These are phyloP conservation scores for Sturmia bella DNA, from an alignment of 2,888 invertebrate genomes.

Conservation along the genomic window DNA sequence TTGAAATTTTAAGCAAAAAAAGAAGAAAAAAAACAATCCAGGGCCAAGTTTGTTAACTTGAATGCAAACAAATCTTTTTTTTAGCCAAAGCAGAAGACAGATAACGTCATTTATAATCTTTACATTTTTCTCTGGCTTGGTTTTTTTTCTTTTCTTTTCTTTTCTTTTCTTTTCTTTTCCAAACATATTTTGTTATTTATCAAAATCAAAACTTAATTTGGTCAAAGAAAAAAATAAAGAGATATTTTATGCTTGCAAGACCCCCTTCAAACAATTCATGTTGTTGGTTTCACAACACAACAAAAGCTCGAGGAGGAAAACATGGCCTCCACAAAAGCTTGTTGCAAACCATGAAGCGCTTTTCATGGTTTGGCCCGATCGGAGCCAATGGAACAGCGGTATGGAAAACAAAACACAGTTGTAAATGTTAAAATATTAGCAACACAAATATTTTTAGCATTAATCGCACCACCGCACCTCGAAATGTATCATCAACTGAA, in stretches of 20 bases:
- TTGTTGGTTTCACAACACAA: conserved; percentile 8
- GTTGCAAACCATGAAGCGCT: conserved; percentile 28
- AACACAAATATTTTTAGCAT: conserved; percentile 56
- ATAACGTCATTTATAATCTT: conserved; percentile 55
- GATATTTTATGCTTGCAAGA: neutral
- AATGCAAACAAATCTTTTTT: conserved; percentile 14
- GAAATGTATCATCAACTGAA: conserved; percentile 67
- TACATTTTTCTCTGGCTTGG: neutral
- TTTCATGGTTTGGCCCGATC: neutral
- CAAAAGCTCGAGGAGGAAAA: conserved; percentile 30
- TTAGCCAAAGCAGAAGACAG: conserved; percentile 23
- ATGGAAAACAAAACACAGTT: conserved; percentile 61
- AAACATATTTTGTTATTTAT: conserved; percentile 43
- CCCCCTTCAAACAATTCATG: conserved; percentile 40
- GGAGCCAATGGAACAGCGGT: conserved; percentile 26
- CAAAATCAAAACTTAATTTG: conserved; percentile 44
- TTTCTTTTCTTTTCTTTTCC: conserved; percentile 9
- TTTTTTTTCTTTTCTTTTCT: conserved; percentile 11
- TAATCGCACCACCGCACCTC: conserved; percentile 65
- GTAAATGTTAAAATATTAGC: conserved; percentile 68
- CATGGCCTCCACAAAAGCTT: conserved; percentile 39
- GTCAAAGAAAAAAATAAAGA: neutral
- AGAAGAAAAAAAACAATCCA: conserved; percentile 32
- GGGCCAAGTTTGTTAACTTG: conserved; percentile 67
- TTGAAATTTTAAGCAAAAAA: conserved; percentile 2